These are phyloP conservation scores for Pseudococcus jackbeardsleyi DNA, from an alignment of 2,888 invertebrate genomes.

Conservation along the genomic window DNA sequence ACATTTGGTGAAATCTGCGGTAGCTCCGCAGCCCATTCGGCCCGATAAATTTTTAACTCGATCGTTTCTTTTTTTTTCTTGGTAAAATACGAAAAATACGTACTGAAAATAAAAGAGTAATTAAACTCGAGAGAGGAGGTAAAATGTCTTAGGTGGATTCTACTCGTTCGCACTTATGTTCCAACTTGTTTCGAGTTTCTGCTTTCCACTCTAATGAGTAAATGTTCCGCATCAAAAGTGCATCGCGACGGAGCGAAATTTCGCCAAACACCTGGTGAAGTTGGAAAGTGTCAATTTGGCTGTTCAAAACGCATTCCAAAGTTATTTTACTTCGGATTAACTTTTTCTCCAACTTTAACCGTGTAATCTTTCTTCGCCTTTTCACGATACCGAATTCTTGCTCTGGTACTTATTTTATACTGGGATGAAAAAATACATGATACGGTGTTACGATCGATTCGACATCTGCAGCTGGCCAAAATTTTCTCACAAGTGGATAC, in stretches of 20 bases:
- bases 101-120: background rate
- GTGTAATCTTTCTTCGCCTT: background rate
- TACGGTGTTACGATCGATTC: background rate
- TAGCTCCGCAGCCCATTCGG: background rate
- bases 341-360: background rate
- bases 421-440: background rate
- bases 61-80: background rate
- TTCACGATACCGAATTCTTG: background rate
- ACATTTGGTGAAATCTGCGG: slow-evolving; percentile 16
- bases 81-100: background rate
- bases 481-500: background rate
- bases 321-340: slow-evolving; percentile 10
- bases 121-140: background rate
- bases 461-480: background rate
- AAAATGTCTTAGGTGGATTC: background rate
- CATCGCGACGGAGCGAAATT: background rate
- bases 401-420: background rate
- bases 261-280: background rate
- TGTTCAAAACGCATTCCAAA: background rate
- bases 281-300: background rate
- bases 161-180: background rate
- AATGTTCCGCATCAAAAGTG: slow-evolving; percentile 8
- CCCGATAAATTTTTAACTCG: background rate
- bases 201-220: background rate
- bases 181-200: background rate